These are phyloP conservation scores for Deilephila porcellus DNA, from an alignment of 2,888 invertebrate species.

Conservation along the genomic window DNA sequence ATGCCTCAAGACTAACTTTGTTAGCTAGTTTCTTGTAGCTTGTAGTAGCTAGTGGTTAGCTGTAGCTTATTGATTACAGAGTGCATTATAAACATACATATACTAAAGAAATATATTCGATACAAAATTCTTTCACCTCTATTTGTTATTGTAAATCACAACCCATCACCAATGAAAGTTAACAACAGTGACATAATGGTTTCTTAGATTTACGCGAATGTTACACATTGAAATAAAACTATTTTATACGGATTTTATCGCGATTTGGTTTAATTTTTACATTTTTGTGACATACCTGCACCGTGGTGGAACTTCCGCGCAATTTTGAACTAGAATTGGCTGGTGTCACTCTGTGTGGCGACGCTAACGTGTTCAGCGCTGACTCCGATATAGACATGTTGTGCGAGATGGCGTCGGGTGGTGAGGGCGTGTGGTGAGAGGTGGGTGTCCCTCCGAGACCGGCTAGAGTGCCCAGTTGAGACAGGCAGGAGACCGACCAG, in stretches of 20 bases:
- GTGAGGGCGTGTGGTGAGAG: conserved; percentile 74
- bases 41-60: too few species aligned
- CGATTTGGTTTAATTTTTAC: too few species aligned
- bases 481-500: conserved; percentile 95
- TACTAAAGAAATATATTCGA: too few species aligned
- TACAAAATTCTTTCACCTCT: too few species aligned
- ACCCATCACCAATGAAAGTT: neutral
- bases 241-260: too few species aligned
- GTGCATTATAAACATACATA: too few species aligned
- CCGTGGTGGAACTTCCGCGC: conserved; percentile 78
- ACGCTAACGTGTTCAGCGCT: conserved; percentile 90
- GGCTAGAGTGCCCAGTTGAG: conserved; percentile 83
- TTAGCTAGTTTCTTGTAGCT: too few species aligned
- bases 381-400: conserved; percentile 95
- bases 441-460: conserved; percentile 80
- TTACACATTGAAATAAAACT: too few species aligned
- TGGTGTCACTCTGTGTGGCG: conserved; percentile 77
- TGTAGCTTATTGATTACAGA: too few species aligned
- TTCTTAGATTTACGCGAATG: too few species aligned
- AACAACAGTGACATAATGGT: conserved; percentile 12
- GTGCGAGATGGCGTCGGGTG: conserved; percentile 73
- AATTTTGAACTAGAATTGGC: conserved; percentile 74
- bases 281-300: conserved; percentile 72
- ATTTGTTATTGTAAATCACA: neutral
- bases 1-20: too few species aligned